Evolutionary conservation across 2,888 invertebrate genomes (phyloP).

Genomic region (Eilema sororculum): DNA sequence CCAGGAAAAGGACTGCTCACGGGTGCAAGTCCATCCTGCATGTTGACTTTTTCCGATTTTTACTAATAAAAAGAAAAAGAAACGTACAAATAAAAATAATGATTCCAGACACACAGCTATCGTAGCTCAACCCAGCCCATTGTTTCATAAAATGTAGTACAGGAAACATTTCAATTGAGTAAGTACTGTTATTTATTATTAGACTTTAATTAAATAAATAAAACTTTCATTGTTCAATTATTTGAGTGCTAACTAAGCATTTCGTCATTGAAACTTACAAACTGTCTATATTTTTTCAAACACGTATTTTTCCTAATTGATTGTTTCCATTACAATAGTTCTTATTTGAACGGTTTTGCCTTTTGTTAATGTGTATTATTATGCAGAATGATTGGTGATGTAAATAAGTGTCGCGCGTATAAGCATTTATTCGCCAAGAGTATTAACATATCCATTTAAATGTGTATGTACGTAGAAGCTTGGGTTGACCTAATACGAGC

Average conservation of each 20-base stretch:
- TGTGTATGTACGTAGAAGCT: constrained; percentile 70
- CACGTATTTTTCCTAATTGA: background rate
- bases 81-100: background rate
- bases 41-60: no score
- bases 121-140: background rate
- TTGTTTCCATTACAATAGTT: constrained; percentile 5
- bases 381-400: constrained; percentile 73
- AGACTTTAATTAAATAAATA: no score
- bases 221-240: no score
- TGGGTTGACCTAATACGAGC: constrained; percentile 70
- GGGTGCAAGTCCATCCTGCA: no score
- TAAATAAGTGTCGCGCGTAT: constrained; percentile 71
- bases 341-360: constrained; percentile 35
- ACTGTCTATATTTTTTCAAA: background rate
- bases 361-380: constrained; percentile 52
- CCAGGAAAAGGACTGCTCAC: no score
- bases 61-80: no score
- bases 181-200: no score
- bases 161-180: no score
- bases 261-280: background rate
- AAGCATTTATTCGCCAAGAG: constrained; percentile 70
- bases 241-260: background rate
- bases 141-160: background rate
- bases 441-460: constrained; percentile 82
- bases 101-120: background rate